These are phyloP conservation scores for Diabrotica balteata DNA, from an alignment of 2,888 invertebrate species.

Conservation along the genomic window DNA sequence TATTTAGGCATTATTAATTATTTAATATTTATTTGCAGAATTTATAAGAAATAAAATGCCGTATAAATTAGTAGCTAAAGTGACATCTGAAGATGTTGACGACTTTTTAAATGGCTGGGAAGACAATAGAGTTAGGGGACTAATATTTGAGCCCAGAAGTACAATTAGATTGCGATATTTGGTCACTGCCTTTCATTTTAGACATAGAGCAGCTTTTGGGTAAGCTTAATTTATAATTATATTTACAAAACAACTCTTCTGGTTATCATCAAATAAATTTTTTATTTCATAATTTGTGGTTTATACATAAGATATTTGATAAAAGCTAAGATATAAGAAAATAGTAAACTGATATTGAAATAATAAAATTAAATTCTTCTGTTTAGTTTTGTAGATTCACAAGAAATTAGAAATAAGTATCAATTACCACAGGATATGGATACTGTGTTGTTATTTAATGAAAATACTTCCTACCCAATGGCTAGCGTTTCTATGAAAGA, in stretches of 20 bases:
- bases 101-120: conserved; percentile 86
- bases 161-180: conserved; percentile 85
- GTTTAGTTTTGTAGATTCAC: conserved; percentile 75
- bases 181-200: conserved; percentile 85
- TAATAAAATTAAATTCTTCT: background rate
- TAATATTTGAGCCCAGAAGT: conserved; percentile 83
- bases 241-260: background rate
- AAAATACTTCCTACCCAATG: conserved; percentile 79
- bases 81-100: conserved; percentile 76
- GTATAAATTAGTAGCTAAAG: conserved; percentile 73
- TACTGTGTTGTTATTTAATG: conserved; percentile 88
- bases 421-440: conserved; percentile 78
- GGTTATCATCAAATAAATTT: too few relatives aligned
- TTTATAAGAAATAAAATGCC: conserved; percentile 90
- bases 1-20: background rate
- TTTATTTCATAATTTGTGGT: too few relatives aligned
- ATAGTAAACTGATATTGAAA: too few relatives aligned
- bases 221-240: conserved; percentile 58
- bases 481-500: conserved; percentile 90
- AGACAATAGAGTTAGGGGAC: conserved; percentile 89
- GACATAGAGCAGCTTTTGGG: conserved; percentile 88
- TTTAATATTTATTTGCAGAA: conserved; percentile 62
- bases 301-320: too few relatives aligned
- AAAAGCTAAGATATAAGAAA: too few relatives aligned
- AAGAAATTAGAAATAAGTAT: conserved; percentile 71